These are phyloP conservation scores for Apocheima hispidaria DNA, from an alignment of 2,888 invertebrate species.

Conservation along the genomic window DNA sequence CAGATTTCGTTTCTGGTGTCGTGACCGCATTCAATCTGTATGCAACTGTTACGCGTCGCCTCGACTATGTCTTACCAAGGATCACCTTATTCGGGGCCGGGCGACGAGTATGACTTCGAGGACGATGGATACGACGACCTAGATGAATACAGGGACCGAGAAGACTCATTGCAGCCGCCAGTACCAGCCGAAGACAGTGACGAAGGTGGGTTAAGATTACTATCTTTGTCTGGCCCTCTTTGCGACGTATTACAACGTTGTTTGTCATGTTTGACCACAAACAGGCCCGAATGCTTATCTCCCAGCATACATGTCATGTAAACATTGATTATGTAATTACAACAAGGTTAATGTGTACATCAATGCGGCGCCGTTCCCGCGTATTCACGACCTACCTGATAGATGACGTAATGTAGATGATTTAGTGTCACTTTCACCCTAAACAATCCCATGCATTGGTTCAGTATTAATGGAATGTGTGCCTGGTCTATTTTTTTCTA, in stretches of 20 bases:
- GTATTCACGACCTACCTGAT: conserved; percentile 62
- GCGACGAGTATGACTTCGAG: conserved; percentile 90
- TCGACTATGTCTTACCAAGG: conserved; percentile 89
- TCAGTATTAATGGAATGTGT: not conserved
- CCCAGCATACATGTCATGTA: conserved; percentile 53
- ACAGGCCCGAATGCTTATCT: conserved; percentile 33
- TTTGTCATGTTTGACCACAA: conserved; percentile 1
- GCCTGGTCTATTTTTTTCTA: too few relatives aligned
- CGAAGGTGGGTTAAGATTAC: conserved; percentile 84
- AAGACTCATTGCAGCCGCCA: conserved; percentile 82
- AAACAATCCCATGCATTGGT: conserved; percentile 35
- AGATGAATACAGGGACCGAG: conserved; percentile 89
- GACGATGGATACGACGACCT: conserved; percentile 90
- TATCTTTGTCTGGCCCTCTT: conserved; percentile 59
- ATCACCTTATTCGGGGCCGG: conserved; percentile 89
- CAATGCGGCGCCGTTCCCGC: conserved; percentile 66
- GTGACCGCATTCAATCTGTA: conserved; percentile 81
- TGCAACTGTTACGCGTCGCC: conserved; percentile 85
- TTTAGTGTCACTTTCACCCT: conserved; percentile 71
- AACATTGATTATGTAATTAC: conserved; percentile 67
- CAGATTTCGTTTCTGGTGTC: conserved; percentile 73
- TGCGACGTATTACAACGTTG: conserved; percentile 62
- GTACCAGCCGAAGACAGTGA: conserved; percentile 87
- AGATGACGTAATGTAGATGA: conserved; percentile 73
- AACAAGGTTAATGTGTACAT: conserved; percentile 60